Evolutionary conservation across 1,140 invertebrate genomes (phyloP), one percentile per base, ranked within the genome.

Genomic region (Drosophila leontia): DNA sequence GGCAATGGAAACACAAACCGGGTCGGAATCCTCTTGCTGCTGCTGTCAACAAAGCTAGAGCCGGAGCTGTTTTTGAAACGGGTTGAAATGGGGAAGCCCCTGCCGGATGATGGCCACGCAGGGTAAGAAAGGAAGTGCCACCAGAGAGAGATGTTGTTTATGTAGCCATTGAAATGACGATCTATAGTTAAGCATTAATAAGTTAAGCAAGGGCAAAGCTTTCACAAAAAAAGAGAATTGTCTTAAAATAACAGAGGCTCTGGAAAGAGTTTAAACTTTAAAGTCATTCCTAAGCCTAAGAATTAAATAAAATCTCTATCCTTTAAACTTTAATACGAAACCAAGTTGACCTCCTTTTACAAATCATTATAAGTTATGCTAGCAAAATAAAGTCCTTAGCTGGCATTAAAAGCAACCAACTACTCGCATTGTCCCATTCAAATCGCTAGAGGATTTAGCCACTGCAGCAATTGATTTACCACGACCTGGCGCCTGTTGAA

Each of bases 1-100:
- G 39, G 23, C 34, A 63, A 75, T 57, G 35, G 39, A 55, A 56
- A 53, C 57, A 35, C 23, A 45, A 41, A 41, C 39, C 51, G 32
- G 44, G 37, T 39, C 15, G 17, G 41, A 72, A 51, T 77, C 44
- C 78, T 42, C 39, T 68, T 60, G 58, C 58, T 68, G 75, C 45
- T 39, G 45, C 34, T 56, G 47, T 79, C 70, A 75, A 65, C 70
- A 37, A 44, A 41, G 65, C 37, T 29, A 34, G 26, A 58, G 61
- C 32, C 47, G 48, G 41, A 64, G 64, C 81, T 76, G 64, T 50
- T 65, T 82, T 82, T 78, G 65, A 81, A 82, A 50, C 59, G 74
- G 74, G 75, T 60, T 50, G 75, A 61, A 56, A 68, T 23, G 65
- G 55, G 45, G 45, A 72, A 58, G 44, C n/a, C 44, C 15, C 37